Evolutionary conservation across 2,888 invertebrate genomes (phyloP), one percentile per base, ranked within the genome.

Genomic region (Acleris cristana): DNA sequence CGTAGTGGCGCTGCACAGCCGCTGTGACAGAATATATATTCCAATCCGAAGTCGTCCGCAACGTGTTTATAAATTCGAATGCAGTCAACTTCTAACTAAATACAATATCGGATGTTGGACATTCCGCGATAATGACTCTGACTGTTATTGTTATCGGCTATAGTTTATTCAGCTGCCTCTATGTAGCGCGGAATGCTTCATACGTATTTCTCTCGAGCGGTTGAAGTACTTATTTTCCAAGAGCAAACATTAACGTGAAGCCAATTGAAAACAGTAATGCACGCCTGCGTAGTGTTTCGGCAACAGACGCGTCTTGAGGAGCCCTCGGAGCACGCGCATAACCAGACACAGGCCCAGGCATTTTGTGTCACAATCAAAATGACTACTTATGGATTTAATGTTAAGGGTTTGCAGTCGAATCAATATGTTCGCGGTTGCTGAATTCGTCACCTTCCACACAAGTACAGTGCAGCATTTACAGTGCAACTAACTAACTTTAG

Each of bases 211-310:
- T 34, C 49, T 65, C 48, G 53, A 48, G 55, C 51, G 49, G 34
- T 45, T 45, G 57, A 56, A 60, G 49, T 55, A 44, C 34, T 30
- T 19, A 44, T 51, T 30, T 19, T 51, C 52, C 45, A 30, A 55
- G 51, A 30, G 52, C 49, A 40, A 51, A 51, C 51, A 60, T 44
- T 61, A 19, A 21, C 19, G 18, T 51, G n/a, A 48, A n/a, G 48
- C 34, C 56, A 51, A 57, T 60, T 30, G 45, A 51, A 44, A 2
- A 34, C 30, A 21, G n/a, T 34, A 58, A 65, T 65, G 58, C 12
- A 40, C 14, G 60, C 60, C 65, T 65, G 58, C 18, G 62, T 40
- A 40, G 48, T 63, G 67, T 63, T 8, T n/a, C n/a, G 7, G 7
- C 18, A 48, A 48, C 8, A 18, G 44, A 19, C 56, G 21, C 45